Evolutionary conservation across 2,113 vertebrate genomes (phyloP).

Genomic region (Silurus glanis): DNA sequence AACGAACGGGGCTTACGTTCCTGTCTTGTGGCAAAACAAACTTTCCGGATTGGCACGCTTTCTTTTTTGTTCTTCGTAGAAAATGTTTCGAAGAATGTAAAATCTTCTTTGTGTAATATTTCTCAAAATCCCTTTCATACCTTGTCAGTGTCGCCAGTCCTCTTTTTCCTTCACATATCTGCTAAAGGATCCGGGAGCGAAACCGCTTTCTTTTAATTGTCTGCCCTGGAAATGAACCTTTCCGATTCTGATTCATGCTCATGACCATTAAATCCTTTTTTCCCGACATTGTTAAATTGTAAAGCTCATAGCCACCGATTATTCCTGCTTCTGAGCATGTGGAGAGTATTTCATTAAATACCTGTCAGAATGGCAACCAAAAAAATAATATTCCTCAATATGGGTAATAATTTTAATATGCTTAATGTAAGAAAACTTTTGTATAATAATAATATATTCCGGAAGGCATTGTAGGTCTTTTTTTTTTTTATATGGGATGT

Average conservation of each 20-base stretch:
- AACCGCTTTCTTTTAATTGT: background rate
- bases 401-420: background rate
- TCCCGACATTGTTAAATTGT: conserved; percentile 7
- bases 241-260: background rate
- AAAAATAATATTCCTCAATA: background rate
- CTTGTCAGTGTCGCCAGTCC: background rate
- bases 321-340: background rate
- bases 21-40: background rate
- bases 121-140: background rate
- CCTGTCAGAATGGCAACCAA: background rate
- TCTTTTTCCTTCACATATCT: background rate
- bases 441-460: background rate
- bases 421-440: background rate
- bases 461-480: background rate
- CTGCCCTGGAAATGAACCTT: conserved; percentile 14
- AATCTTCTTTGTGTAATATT: background rate
- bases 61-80: background rate
- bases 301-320: background rate
- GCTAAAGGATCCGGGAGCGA: background rate
- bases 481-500: background rate
- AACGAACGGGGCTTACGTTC: background rate
- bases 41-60: background rate
- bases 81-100: too few species aligned
- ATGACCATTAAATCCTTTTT: conserved; percentile 17
- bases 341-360: background rate